These are phyloP conservation scores for Dermatemys mawii DNA, from an alignment of 2,113 vertebrate genomes.

Conservation along the genomic window DNA sequence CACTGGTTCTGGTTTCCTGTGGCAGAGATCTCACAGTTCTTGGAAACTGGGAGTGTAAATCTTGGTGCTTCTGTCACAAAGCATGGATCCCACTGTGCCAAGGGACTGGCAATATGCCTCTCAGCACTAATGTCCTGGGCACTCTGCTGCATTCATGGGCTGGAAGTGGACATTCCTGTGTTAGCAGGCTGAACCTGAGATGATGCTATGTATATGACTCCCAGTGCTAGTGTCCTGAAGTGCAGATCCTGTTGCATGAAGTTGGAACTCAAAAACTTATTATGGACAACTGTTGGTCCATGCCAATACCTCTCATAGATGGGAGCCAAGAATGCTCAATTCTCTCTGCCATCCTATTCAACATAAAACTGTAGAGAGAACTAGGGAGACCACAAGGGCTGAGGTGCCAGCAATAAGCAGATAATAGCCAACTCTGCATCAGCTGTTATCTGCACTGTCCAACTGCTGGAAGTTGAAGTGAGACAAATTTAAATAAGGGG, in stretches of 20 bases:
- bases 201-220: background rate
- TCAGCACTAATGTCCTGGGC: background rate
- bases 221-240: background rate
- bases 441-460: conserved; percentile 45
- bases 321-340: background rate
- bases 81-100: background rate
- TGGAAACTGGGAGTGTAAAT: background rate
- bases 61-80: background rate
- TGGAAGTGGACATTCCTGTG: background rate
- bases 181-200: background rate
- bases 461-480: conserved; percentile 61
- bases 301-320: background rate
- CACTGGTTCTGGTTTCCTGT: background rate
- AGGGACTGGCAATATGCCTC: background rate
- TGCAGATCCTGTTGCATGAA: accelerated
- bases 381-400: background rate
- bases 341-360: conserved; percentile 3
- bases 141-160: background rate
- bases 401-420: background rate
- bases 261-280: background rate
- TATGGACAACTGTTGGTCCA: background rate
- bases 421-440: background rate
- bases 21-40: accelerated
- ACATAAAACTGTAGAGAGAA: background rate
- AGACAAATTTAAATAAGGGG: conserved; percentile 66